Percentiles rank a stretch among this genome's conserved stretches.
Evolutionary conservation across 2,888 invertebrate genomes (phyloP).

Genomic region (Spicauda simplicius): DNA sequence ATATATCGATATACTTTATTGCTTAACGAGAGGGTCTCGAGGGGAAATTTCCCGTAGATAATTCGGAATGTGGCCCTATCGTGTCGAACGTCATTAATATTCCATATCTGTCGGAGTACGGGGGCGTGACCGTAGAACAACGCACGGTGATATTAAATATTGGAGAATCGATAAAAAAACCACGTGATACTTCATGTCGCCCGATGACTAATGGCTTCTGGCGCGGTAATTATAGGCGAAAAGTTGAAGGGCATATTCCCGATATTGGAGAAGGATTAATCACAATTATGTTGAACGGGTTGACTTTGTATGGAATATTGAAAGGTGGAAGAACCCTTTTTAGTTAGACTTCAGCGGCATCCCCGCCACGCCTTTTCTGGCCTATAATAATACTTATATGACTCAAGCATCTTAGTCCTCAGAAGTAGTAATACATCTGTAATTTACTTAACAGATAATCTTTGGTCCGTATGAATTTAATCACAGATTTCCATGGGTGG

Average conservation of each 20-base stretch:
- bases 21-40: slow-evolving; percentile 29
- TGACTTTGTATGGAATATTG: background rate
- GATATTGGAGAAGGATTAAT: slow-evolving; percentile 2
- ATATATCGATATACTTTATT: slow-evolving; percentile 24
- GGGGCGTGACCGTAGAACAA: slow-evolving; percentile 21
- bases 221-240: background rate
- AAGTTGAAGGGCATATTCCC: background rate
- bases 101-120: slow-evolving; percentile 25
- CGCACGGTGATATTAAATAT: slow-evolving; percentile 20
- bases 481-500: too few species aligned
- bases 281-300: background rate
- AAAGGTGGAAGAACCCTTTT: too few species aligned
- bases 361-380: too few species aligned
- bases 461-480: too few species aligned
- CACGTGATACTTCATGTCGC: slow-evolving; percentile 21
- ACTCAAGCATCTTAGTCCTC: too few species aligned
- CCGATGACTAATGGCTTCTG: slow-evolving; percentile 23
- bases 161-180: slow-evolving; percentile 27
- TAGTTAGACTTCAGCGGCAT: too few species aligned
- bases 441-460: too few species aligned
- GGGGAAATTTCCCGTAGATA: slow-evolving; percentile 26
- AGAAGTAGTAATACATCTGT: too few species aligned
- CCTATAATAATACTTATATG: too few species aligned
- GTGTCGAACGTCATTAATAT: slow-evolving; percentile 32
- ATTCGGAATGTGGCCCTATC: slow-evolving; percentile 23